Base-by-base conservation (phyloP, 1,140 invertebrate genomes). In the Drosophila pectinifera region DNA sequence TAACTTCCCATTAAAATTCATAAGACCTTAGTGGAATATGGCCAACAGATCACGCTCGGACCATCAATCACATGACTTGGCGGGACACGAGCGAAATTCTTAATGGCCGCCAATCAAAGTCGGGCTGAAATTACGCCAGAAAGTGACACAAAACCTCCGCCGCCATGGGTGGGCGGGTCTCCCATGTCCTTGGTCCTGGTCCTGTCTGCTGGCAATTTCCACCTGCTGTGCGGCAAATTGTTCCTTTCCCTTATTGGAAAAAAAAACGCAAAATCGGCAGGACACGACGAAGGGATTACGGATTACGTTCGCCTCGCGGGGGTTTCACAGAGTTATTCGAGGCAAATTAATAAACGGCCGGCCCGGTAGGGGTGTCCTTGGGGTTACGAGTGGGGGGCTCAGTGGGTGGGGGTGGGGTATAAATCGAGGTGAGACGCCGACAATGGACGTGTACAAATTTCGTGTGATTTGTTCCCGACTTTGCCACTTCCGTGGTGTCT, bases 361-460 rank as follows among this genome's bases (percentile, higher is more conserved):
- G 31, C 38, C 42, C 20, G 46, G 34, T 26, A 41, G 20, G 20
- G 69, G 16, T 22, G 26, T 51, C 63, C 43, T 38, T 36, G 41
- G 24, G 11, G 31, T 18, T 16, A 11, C 26, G 26, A 26, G 6
- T 26, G 22, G 58, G 24, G 39, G 36, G 20, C 7, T 18, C 1
- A 11, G 8, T 41, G 5, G 42, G 16, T n/a, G 16, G 8, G 13
- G 51, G 43, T 16, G 20, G 16, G 22, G 16, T 5, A n/a, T 20
- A 4, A n/a, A 22, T 26, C 7, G 62, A 34, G 55, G 62, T 48
- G 48, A 55, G 46, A 59, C 51, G 59, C 31, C 26, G 64, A 67
- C 83, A 80, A 77, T 79, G 77, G 84, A 88, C 83, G 70, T 83
- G 73, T 77, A 88, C 80, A 89, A 88, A 88, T 88, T 89, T 88